Conservation (phyloP, 2,797 vertebrate genomes). For the Carduelis carduelis region DNA sequence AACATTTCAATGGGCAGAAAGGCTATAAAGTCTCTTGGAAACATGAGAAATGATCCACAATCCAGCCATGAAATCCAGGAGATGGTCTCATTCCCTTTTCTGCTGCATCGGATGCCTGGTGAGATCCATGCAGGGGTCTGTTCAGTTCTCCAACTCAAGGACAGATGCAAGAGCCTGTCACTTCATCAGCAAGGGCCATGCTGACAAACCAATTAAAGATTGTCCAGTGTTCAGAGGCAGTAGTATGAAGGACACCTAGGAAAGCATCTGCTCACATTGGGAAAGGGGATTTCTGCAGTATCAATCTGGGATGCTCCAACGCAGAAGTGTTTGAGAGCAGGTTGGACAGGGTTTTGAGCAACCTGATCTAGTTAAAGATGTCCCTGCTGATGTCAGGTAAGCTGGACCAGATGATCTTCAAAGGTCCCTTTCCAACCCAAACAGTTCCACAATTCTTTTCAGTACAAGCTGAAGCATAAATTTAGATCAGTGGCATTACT, state of each 20-base stretch:
- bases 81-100: not conserved
- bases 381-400: not conserved
- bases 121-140: not conserved
- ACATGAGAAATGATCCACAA: not conserved
- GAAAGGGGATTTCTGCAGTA: not conserved
- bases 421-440: not conserved
- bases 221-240: not conserved
- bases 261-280: not conserved
- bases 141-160: not conserved
- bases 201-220: not conserved
- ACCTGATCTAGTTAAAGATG: not conserved
- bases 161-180: rapidly evolving
- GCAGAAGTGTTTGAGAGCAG: not conserved
- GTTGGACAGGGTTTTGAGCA: not conserved
- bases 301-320: not conserved
- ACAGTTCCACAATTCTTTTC: not conserved
- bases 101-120: not conserved
- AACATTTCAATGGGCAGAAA: not conserved
- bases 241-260: not conserved
- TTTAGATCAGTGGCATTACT: not conserved
- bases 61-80: rapidly evolving
- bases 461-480: not conserved
- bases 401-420: not conserved
- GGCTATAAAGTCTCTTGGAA: not conserved
- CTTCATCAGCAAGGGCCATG: not conserved